Evolutionary conservation across 2,888 invertebrate genomes (phyloP).

Genomic region (Scrobipalpa atriplicella): DNA sequence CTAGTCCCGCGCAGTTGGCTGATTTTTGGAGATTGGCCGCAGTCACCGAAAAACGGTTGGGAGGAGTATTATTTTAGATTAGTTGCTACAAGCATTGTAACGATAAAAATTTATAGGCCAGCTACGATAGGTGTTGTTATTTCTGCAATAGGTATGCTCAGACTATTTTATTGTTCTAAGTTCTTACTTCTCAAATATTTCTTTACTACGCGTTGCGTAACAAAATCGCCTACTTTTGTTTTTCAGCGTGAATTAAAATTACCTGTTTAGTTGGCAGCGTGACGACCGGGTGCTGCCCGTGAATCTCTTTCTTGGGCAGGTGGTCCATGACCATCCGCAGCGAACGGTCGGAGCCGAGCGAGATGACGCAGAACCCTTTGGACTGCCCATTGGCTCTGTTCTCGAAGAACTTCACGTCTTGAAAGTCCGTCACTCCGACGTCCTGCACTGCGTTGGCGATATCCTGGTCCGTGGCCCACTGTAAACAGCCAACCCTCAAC

Average conservation of each 20-base stretch:
- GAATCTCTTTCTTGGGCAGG: constrained; percentile 96
- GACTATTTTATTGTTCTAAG: too few species aligned
- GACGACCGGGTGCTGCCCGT: constrained; percentile 97
- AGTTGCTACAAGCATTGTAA: too few species aligned
- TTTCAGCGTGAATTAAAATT: constrained; percentile 32
- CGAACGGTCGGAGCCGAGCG: constrained; percentile 96
- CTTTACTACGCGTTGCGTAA: too few species aligned
- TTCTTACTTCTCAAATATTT: too few species aligned
- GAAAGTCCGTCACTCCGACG: constrained; percentile 95
- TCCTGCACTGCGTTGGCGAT: constrained; percentile 94
- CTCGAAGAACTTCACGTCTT: constrained; percentile 99
- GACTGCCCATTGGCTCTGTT: constrained; percentile 99
- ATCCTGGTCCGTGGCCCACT: constrained; percentile 99
- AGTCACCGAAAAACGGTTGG: too few species aligned
- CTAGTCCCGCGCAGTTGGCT: too few species aligned
- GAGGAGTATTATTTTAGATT: too few species aligned
- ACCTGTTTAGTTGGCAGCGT: constrained; percentile 97
- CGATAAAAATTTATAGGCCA: too few species aligned
- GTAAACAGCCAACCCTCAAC: constrained; percentile 68
- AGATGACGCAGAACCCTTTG: constrained; percentile 98
- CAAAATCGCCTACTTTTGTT: too few species aligned
- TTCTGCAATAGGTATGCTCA: too few species aligned
- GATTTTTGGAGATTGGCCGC: too few species aligned
- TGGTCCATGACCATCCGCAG: constrained; percentile 95
- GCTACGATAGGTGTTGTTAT: too few species aligned